Base-by-base conservation (phyloP, 2,113 vertebrate genomes). In the Hippopotamus amphibius region DNA sequence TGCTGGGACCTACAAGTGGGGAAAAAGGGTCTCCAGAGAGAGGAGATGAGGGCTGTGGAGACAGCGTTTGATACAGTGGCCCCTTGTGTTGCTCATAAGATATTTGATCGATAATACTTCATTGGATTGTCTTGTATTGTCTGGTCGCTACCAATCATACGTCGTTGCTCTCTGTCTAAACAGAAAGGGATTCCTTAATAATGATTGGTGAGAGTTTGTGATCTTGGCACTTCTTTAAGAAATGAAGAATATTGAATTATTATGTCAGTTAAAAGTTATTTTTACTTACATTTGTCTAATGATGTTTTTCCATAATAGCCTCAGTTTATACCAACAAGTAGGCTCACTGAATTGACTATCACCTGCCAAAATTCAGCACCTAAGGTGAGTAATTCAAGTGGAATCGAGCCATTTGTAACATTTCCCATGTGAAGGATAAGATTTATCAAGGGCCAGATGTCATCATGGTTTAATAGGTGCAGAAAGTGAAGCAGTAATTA, bases 371-470 rank as follows among this genome's bases (percentile, higher is more conserved):
- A 63, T 50, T 92, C 96, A 82, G 48, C 48, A 55, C 7, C 28
- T 50, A 96, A 85, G 95, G 98, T 97, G 69, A 97, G 96, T 76
- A 48, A 63, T 53, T 86, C 50, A 28, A 76, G 3, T 28, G 37
- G 37, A 8, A 28, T 74, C 66, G 37, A 94, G 41, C 14, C 53
- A 41, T 81, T 81, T 61, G 46, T 92, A 21, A 96, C 37, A 13
- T 43, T 89, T 92, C 26, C 61, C 43, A 37, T 12, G 8, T n/a
- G 61, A 93, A 88, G 28, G 7, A 46, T 22, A 65, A 79, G 16
- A 10, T 28, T 92, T n/a, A 55, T 33, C 43, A 41, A 69, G 63
- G 22, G 22, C 33, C n/a, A 89, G 28, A 79, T 43, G 37, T 72
- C 14, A 5, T 55, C 88, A 33, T 33, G 2, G 8, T 57, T 93